Conservation (phyloP, 2,113 vertebrate genomes). For the Alouatta palliata region DNA sequence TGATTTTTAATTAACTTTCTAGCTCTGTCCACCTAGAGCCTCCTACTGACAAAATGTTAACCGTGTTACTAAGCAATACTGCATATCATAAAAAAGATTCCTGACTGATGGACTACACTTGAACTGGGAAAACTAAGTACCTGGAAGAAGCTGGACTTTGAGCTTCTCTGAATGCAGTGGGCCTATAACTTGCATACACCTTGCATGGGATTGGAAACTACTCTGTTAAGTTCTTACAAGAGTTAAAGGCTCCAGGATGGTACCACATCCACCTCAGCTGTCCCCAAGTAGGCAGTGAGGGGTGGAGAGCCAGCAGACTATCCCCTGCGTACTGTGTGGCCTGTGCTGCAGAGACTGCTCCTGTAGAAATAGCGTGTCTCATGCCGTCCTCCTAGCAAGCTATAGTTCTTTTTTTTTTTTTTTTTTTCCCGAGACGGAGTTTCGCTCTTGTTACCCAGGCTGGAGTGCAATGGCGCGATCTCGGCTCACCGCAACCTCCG, state of each 20-base stretch:
- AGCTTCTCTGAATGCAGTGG: not conserved
- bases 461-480: too few species aligned
- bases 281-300: not conserved
- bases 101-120: not conserved
- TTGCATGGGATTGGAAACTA: not conserved
- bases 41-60: not conserved
- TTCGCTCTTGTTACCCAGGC: too few species aligned
- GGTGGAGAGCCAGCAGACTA: not conserved
- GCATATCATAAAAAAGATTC: not conserved
- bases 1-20: not conserved
- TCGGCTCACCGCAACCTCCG: too few species aligned
- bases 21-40: not conserved
- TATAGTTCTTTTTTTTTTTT: too few species aligned
- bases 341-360: not conserved
- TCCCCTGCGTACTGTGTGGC: not conserved
- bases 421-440: too few species aligned
- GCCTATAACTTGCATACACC: not conserved
- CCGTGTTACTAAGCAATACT: not conserved
- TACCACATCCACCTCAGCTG: not conserved
- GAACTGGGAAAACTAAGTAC: not conserved
- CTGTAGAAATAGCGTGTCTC: not conserved
- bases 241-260: not conserved
- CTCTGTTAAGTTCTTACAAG: not conserved
- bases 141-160: not conserved
- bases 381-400: not conserved